Conservation (phyloP, 2,113 vertebrate genomes). For the Oreochromis niloticus region DNA sequence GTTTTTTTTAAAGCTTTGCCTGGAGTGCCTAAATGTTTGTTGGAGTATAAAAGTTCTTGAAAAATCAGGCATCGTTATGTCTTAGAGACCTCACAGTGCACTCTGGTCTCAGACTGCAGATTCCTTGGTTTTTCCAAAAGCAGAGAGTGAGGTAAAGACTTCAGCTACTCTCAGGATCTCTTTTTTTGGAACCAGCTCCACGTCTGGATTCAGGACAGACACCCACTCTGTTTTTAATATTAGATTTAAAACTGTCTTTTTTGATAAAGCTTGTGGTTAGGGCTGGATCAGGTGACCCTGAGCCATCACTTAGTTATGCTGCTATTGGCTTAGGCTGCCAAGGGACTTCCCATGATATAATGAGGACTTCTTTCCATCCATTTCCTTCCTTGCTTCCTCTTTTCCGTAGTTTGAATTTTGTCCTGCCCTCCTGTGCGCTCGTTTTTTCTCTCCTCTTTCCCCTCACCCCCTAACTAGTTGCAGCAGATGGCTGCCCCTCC, state of each 20-base stretch:
- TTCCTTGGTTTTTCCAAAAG: neutral
- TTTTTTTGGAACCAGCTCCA: neutral
- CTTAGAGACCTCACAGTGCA: neutral
- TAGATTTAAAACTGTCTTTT: neutral
- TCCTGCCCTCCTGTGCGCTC: neutral
- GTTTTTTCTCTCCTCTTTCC: too few species aligned
- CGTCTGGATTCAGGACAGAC: neutral
- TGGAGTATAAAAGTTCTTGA: neutral
- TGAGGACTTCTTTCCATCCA: neutral
- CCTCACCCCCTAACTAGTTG: neutral
- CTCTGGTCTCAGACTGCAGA: neutral
- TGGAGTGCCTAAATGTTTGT: neutral
- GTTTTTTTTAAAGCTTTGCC: neutral
- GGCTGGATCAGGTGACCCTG: neutral
- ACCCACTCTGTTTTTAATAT: neutral
- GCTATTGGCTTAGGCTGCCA: neutral
- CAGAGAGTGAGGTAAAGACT: neutral
- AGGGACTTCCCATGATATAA: neutral
- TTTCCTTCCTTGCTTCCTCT: neutral
- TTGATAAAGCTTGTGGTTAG: neutral
- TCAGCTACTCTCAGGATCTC: neutral
- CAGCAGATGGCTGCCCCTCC: neutral
- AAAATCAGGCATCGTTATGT: neutral
- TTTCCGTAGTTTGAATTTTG: neutral
- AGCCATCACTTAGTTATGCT: neutral